phyloP scores from a whole-genome alignment of 1,140 invertebrate species.

The Philotrypesis tridentata region DNA sequence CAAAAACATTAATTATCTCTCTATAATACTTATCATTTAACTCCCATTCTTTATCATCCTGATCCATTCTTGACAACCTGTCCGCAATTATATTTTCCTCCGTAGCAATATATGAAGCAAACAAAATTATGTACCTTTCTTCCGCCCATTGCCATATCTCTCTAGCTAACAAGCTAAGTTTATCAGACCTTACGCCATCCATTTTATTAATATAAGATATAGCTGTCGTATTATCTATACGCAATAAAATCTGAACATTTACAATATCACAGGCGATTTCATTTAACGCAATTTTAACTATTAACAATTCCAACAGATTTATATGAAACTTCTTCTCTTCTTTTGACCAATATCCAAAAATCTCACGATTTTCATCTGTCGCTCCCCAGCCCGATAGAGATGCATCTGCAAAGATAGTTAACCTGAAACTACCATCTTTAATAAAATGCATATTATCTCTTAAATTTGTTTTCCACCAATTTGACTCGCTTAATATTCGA shows the following conservation, averaged over 20 bases:
- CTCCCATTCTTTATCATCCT: slow-evolving; percentile 17
- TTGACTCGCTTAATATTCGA: slow-evolving; percentile 21
- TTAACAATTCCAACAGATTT: slow-evolving; percentile 62
- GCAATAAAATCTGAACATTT: slow-evolving; percentile 51
- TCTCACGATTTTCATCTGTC: neutral
- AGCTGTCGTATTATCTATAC: slow-evolving; percentile 56
- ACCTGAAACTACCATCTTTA: neutral
- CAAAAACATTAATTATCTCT: neutral
- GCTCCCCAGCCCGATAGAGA: slow-evolving; percentile 49
- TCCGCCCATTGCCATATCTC: slow-evolving; percentile 55
- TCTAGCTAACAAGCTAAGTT: slow-evolving; percentile 21
- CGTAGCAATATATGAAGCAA: slow-evolving; percentile 48
- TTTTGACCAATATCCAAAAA: slow-evolving; percentile 41
- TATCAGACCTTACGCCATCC: slow-evolving; percentile 49
- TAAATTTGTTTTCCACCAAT: slow-evolving; percentile 46
- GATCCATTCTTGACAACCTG: neutral
- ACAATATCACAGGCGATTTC: slow-evolving; percentile 53
- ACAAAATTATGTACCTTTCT: slow-evolving; percentile 13
- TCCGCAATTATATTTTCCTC: slow-evolving; percentile 52
- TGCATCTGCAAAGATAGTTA: slow-evolving; percentile 44
- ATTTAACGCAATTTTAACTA: slow-evolving; percentile 58
- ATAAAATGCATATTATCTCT: slow-evolving; percentile 26
- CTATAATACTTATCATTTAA: neutral
- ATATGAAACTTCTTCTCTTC: slow-evolving; percentile 54
- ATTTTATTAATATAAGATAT: slow-evolving; percentile 56